Conservation (phyloP, 2,888 invertebrate genomes). For the Empis stercorea region DNA sequence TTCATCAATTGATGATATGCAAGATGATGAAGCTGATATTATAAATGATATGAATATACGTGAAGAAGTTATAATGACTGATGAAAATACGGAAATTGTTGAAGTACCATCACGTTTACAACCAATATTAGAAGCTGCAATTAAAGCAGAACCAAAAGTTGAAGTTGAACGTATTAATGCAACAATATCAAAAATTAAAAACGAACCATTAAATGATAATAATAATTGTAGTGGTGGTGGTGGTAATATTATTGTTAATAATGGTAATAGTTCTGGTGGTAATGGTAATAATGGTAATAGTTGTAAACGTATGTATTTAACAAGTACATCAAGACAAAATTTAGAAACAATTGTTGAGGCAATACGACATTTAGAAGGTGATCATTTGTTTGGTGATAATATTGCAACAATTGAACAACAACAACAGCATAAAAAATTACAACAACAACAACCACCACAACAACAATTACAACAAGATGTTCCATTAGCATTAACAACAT, state of each 20-base stretch:
- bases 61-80: conserved; percentile 35
- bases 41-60: conserved; percentile 30
- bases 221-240: background rate
- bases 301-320: conserved; percentile 39
- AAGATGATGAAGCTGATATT: conserved; percentile 23
- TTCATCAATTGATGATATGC: conserved; percentile 37
- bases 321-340: conserved; percentile 72
- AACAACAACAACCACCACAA: conserved; percentile 6
- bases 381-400: conserved; percentile 73
- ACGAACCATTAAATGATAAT: conserved; percentile 16
- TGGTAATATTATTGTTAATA: background rate
- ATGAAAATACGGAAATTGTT: conserved; percentile 25
- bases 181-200: conserved; percentile 32
- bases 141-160: conserved; percentile 77
- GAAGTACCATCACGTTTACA: conserved; percentile 32
- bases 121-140: conserved; percentile 71
- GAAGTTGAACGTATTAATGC: conserved; percentile 56
- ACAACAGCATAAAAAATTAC: conserved; percentile 30
- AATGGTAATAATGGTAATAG: background rate
- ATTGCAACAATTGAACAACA: conserved; percentile 25
- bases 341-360: conserved; percentile 98
- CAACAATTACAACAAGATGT: conserved; percentile 32
- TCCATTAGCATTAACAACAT: conserved; percentile 47
- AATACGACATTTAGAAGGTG: conserved; percentile 93
- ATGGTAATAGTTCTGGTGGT: background rate